phyloP scores from a whole-genome alignment of 30 jellyfish, hydroid and myxozoan species.

The Clytia hemisphaerica region DNA sequence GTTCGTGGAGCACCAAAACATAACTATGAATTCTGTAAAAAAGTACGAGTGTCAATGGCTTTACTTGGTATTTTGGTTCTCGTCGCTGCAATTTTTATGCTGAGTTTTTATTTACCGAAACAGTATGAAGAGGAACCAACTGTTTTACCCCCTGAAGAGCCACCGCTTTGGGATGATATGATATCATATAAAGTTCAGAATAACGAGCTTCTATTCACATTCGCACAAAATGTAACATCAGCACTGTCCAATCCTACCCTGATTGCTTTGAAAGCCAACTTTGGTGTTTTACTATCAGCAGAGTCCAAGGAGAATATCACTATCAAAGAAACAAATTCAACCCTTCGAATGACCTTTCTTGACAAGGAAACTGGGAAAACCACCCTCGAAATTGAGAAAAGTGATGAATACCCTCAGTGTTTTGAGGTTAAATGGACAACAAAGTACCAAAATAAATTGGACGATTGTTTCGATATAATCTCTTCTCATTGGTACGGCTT shows the following conservation, averaged over 20 bases:
- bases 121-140: slow-evolving; percentile 1
- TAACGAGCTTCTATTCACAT: not conserved
- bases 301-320: slow-evolving; percentile 5
- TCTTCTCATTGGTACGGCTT: slow-evolving; percentile 73
- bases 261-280: slow-evolving; percentile 1
- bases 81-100: slow-evolving; percentile 80
- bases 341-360: slow-evolving; percentile 4
- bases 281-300: slow-evolving; percentile 9
- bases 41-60: slow-evolving; percentile 71
- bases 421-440: slow-evolving; percentile 21
- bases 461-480: slow-evolving; percentile 49
- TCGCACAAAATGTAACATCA: slow-evolving; percentile 2
- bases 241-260: not conserved
- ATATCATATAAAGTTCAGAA: not conserved
- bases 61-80: slow-evolving; percentile 66
- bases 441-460: slow-evolving; percentile 4
- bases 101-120: slow-evolving; percentile 81
- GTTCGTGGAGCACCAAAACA: slow-evolving; percentile 10
- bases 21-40: slow-evolving; percentile 46
- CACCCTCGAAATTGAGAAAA: slow-evolving; percentile 9
- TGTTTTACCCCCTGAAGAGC: not conserved
- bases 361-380: not conserved
- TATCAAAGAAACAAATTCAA: not conserved
- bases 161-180: not conserved
- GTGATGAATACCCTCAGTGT: not conserved